These are phyloP conservation scores for Metopolophium dirhodum DNA, from an alignment of 1,140 invertebrate species.

Conservation along the genomic window DNA sequence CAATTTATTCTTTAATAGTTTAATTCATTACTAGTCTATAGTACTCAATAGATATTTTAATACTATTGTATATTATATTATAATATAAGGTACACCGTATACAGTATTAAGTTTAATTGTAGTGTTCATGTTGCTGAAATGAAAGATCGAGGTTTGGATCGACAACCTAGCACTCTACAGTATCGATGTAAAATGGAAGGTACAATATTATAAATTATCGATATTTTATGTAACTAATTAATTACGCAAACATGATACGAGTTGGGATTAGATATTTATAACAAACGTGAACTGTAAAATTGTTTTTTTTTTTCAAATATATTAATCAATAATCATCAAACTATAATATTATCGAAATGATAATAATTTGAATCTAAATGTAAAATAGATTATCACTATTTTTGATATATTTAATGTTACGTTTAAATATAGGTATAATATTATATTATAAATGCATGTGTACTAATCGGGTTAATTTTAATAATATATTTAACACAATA, in stretches of 20 bases:
- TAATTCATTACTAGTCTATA: background rate
- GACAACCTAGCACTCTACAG: background rate
- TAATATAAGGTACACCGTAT: background rate
- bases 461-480: too few species aligned
- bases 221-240: conserved; percentile 8
- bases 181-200: background rate
- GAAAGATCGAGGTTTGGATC: background rate
- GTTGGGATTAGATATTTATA: background rate
- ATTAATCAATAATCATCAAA: background rate
- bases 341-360: background rate
- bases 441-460: too few species aligned
- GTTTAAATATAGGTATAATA: background rate
- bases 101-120: too few species aligned
- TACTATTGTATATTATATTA: background rate
- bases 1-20: background rate
- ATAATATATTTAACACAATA: background rate
- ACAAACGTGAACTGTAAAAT: background rate
- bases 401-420: background rate
- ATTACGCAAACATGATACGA: background rate
- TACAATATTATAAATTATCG: background rate
- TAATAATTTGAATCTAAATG: conserved; percentile 22
- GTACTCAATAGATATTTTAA: background rate
- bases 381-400: background rate
- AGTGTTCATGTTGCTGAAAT: background rate
- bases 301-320: background rate